Evolutionary conservation across 2,797 vertebrate genomes (phyloP), one percentile per base, ranked within the genome.

Genomic region (Diceros bicornis): DNA sequence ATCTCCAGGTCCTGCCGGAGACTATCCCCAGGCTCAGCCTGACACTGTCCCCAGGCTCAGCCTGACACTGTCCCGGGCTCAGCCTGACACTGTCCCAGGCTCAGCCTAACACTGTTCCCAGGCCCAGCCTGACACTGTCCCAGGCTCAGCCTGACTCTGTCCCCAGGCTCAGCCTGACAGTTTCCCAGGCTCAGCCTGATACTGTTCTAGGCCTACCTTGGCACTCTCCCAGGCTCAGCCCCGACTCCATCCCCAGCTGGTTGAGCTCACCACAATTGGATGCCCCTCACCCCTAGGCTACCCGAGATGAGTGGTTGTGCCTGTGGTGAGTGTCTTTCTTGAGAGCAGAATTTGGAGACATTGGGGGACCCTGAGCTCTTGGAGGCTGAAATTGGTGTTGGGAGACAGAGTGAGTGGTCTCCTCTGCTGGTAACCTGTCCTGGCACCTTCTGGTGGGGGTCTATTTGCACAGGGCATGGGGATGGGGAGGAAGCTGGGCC

Each of bases 301-400:
- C 6, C 7, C 0, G 1, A 61, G 34, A 27, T 44, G 34, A 17
- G 20, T 29, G 57, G 12, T 25, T 52, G 57, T 27, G 2, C 13
- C 18, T 27, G 4, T 7, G 8, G 34, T 2, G 62, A 32, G 47
- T 14, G 8, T 32, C 34, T 34, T 14, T 18, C 2, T 32, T 13
- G 18, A 25, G 44, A 25, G 72, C n/a, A 32, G 59, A 14, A 4
- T 41, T 32, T 32, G 59, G 72, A 13, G 32, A 12, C 1, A 3
- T 27, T 23, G 6, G 47, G 81, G n/a, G 52, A 6, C 1, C 3
- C 79, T 57, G 68, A n/a, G 16, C 2, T 13, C 23, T 12, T 64
- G 81, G 81, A 47, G 81, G 21, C 27, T n/a, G 59, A 23, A 41
- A n/a, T 16, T 23, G 81, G 34, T 47, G 81, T 83, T 14, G 25